Percentiles rank a stretch among this genome's conserved stretches.
phyloP scores from a whole-genome alignment of 1,140 invertebrate genomes.

The Drosophila nannoptera region DNA sequence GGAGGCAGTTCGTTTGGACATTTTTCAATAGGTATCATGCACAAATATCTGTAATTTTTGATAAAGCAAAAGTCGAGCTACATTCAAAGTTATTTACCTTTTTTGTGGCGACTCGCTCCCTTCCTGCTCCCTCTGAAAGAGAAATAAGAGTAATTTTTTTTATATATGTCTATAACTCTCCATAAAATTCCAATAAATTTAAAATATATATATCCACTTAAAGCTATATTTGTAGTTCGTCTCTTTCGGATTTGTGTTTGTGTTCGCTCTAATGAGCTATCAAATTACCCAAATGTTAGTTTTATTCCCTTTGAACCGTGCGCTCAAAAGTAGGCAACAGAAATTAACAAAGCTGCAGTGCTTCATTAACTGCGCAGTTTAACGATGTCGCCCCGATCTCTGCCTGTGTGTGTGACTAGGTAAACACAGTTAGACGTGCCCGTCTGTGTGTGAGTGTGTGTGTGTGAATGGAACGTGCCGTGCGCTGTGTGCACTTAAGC shows the following conservation, averaged over 20 bases:
- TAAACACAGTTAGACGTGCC: background rate
- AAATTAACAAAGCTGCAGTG: conserved; percentile 41
- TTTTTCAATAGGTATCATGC: background rate
- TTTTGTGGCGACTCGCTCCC: background rate
- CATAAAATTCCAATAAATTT: conserved; percentile 6
- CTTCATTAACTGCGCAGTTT: conserved; percentile 44
- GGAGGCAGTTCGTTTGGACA: background rate
- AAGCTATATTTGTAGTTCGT: background rate
- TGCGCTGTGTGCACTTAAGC: conserved; percentile 30
- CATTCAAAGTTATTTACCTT: conserved; percentile 37
- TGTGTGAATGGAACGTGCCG: background rate
- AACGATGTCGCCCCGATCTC: background rate
- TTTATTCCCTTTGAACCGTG: background rate
- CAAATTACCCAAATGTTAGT: conserved; percentile 25
- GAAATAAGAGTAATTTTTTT: background rate
- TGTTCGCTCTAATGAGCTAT: conserved; percentile 27
- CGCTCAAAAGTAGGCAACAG: conserved; percentile 37
- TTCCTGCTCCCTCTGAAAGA: conserved; percentile 10
- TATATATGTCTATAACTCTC: background rate
- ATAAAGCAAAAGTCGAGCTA: conserved; percentile 2
- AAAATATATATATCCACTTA: background rate
- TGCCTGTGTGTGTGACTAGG: conserved; percentile 2
- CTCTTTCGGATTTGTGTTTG: too few species aligned
- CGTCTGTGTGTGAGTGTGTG: conserved; percentile 6
- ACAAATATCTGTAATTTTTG: background rate